Conservation (phyloP, 2,888 invertebrate genomes). For the Lypha dubia region DNA sequence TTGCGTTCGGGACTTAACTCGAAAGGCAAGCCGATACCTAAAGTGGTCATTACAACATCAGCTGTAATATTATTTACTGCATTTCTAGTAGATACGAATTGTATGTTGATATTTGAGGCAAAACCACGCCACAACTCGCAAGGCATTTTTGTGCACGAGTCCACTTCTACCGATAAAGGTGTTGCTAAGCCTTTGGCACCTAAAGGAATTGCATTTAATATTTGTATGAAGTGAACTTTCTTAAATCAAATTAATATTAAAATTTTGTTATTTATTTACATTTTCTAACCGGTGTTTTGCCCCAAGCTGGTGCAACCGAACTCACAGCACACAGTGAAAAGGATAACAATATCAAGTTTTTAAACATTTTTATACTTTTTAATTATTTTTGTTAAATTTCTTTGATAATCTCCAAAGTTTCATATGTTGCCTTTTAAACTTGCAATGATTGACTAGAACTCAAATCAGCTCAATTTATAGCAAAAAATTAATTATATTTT, state of each 20-base stretch:
- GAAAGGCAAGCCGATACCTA: slow-evolving; percentile 76
- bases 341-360: neutral
- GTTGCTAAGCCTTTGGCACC: slow-evolving; percentile 74
- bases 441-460: neutral
- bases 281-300: slow-evolving; percentile 12
- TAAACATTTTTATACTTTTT: slow-evolving; percentile 33
- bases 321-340: neutral
- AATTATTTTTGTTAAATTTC: neutral
- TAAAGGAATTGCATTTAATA: slow-evolving; percentile 47
- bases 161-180: slow-evolving; percentile 78
- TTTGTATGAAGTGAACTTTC: neutral
- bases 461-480: neutral
- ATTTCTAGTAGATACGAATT: slow-evolving; percentile 79
- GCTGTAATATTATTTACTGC: slow-evolving; percentile 74
- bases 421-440: neutral
- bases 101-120: slow-evolving; percentile 76
- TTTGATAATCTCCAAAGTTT: neutral
- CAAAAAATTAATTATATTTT: neutral
- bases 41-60: slow-evolving; percentile 74
- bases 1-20: slow-evolving; percentile 74
- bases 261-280: slow-evolving; percentile 3
- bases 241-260: neutral
- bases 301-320: neutral
- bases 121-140: slow-evolving; percentile 76
- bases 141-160: slow-evolving; percentile 77